Evolutionary conservation across 2,797 vertebrate species (phyloP).

Genomic region (Gorsachius magnificus): DNA sequence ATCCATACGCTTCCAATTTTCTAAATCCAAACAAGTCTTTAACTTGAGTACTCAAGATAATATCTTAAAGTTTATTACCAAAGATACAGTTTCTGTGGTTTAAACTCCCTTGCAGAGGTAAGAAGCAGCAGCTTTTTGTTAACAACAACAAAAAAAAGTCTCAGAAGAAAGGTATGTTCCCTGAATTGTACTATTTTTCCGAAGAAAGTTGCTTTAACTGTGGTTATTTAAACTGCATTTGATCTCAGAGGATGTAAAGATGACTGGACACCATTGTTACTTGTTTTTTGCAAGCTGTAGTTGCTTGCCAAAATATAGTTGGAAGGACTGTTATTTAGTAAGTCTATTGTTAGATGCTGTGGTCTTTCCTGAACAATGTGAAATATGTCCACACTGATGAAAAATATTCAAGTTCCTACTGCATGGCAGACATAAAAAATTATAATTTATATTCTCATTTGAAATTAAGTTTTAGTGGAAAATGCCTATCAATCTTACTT

Average conservation of each 20-base stretch:
- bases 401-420: conserved; percentile 15
- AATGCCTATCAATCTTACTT: conserved; percentile 65
- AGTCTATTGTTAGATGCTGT: background rate
- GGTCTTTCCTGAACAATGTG: background rate
- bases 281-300: conserved; percentile 31
- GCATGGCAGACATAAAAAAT: background rate
- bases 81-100: background rate
- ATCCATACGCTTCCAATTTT: conserved; percentile 71
- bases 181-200: background rate
- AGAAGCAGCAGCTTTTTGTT: background rate
- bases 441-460: conserved; percentile 59
- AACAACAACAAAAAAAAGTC: background rate
- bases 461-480: conserved; percentile 65
- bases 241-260: background rate
- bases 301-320: background rate
- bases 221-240: background rate
- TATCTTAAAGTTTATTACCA: conserved; percentile 15
- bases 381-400: background rate
- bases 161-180: background rate
- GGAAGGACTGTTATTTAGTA: background rate
- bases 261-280: background rate
- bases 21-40: conserved; percentile 67
- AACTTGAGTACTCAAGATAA: conserved; percentile 47
- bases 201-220: background rate
- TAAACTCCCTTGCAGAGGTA: background rate